Evolutionary conservation across 1,140 invertebrate genomes (phyloP).

Genomic region (Lasaia peninsularis): DNA sequence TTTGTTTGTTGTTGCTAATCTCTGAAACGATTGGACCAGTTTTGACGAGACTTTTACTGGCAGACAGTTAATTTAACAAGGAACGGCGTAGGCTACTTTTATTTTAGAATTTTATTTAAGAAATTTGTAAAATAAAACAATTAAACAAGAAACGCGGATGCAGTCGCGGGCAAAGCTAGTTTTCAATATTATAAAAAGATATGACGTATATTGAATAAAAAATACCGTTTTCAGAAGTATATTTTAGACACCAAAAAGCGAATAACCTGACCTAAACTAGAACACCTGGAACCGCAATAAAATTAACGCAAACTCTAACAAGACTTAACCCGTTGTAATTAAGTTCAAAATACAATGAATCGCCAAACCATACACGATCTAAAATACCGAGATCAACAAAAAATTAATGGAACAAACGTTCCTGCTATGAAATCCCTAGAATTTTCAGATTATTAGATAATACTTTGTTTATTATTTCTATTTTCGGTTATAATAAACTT

Average conservation of each 20-base stretch:
- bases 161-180: too few relatives aligned
- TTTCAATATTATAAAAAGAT: too few relatives aligned
- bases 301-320: not conserved
- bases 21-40: too few relatives aligned
- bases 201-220: not conserved
- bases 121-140: too few relatives aligned
- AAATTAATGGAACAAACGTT: conserved; percentile 10
- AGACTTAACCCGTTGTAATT: not conserved
- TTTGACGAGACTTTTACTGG: too few relatives aligned
- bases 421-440: not conserved
- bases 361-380: not conserved
- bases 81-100: too few relatives aligned
- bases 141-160: too few relatives aligned
- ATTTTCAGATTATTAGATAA: not conserved
- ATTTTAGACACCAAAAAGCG: not conserved
- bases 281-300: not conserved
- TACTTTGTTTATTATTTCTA: too few relatives aligned
- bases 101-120: too few relatives aligned
- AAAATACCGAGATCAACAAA: conserved; percentile 1
- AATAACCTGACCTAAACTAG: not conserved
- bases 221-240: not conserved
- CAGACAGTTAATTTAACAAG: too few relatives aligned
- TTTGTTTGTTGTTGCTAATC: too few relatives aligned
- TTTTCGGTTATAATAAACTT: too few relatives aligned
- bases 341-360: not conserved